These are phyloP conservation scores for Threskiornis aethiopicus DNA, from an alignment of 2,797 vertebrate genomes.

Conservation along the genomic window DNA sequence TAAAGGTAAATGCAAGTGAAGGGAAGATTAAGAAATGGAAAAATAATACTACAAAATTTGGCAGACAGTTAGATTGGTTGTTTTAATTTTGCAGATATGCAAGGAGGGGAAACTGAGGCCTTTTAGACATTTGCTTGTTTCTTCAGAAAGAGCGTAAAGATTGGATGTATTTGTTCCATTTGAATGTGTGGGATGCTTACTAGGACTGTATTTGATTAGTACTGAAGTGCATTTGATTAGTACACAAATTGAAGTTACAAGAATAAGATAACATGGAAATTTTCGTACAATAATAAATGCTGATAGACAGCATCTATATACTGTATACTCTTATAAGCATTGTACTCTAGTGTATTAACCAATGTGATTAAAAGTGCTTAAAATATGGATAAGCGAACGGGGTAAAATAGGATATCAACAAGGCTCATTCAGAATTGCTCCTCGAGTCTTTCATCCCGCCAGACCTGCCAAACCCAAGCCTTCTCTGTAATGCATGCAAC, in stretches of 20 bases:
- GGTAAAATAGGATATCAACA: not conserved
- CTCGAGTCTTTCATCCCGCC: not conserved
- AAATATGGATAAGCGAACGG: not conserved
- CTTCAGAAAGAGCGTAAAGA: not conserved
- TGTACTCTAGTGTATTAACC: not conserved
- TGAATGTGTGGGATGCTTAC: not conserved
- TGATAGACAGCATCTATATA: not conserved
- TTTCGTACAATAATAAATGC: not conserved
- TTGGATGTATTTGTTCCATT: not conserved
- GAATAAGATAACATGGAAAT: not conserved
- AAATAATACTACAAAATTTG: not conserved
- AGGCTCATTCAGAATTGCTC: not conserved
- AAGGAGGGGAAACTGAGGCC: not conserved
- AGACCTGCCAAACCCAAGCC: not conserved
- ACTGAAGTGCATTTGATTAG: not conserved
- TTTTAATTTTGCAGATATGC: not conserved
- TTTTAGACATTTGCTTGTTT: not conserved
- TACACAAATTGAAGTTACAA: not conserved
- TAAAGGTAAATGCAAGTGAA: not conserved
- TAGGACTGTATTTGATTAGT: not conserved
- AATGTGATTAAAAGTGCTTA: not conserved
- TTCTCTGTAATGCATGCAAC: not conserved
- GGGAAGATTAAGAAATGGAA: not conserved
- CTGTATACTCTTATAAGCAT: not conserved
- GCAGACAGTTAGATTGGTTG: not conserved